Percentiles rank a stretch among this genome's conserved stretches.
These are phyloP conservation scores for Hypolimnas misippus DNA, from an alignment of 2,888 invertebrate species.

Conservation along the genomic window DNA sequence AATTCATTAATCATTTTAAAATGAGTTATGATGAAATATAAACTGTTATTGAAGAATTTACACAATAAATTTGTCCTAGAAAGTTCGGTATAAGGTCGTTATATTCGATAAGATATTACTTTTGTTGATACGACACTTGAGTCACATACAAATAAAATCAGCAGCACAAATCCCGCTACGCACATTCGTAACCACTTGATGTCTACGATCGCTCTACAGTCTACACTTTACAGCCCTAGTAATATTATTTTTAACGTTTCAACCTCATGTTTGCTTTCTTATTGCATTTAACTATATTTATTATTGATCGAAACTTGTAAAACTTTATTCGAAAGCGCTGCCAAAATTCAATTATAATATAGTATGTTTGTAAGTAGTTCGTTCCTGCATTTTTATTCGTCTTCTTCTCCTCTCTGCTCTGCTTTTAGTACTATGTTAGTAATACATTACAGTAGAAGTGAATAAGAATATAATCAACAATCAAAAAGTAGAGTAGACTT, in stretches of 20 bases:
- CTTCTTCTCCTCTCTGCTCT: no score
- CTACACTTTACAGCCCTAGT: conserved; percentile 7
- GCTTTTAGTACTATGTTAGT: no score
- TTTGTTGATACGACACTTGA: neutral
- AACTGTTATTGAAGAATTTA: no score
- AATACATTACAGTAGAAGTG: no score
- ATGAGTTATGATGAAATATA: neutral
- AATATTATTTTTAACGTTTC: neutral
- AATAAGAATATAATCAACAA: no score
- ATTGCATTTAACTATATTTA: conserved; percentile 8
- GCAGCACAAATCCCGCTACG: conserved; percentile 15
- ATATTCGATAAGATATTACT: neutral
- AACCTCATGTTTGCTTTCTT: conserved; percentile 5
- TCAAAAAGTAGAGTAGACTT: no score
- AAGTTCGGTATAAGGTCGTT: neutral
- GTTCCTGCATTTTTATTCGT: no score
- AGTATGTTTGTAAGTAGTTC: neutral
- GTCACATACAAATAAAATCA: conserved; percentile 14
- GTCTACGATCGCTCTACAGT: conserved; percentile 21
- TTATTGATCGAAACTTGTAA: neutral
- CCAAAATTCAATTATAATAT: neutral
- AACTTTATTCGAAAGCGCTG: neutral
- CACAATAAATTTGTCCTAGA: no score
- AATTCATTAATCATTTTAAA: neutral
- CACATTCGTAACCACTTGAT: conserved; percentile 28